Conservation (phyloP, 1,140 invertebrate species). For the Drosophila malerkotliana region DNA sequence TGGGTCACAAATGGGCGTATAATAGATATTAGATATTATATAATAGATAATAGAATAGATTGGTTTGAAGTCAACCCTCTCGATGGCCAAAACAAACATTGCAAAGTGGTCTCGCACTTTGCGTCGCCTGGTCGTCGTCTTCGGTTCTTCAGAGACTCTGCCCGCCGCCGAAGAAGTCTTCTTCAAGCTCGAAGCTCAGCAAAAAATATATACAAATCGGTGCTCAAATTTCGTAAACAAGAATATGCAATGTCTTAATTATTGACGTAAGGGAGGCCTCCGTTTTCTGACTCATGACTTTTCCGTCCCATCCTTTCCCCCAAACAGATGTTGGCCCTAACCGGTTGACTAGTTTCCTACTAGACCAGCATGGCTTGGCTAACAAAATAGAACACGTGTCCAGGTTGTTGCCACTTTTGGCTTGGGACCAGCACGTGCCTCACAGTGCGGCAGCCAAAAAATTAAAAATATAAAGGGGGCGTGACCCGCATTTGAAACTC, state of each 20-base stretch:
- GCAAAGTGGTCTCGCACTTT: conserved; percentile 19
- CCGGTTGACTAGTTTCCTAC: conserved; percentile 29
- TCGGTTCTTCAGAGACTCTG: conserved; percentile 1
- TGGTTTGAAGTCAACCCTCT: conserved; percentile 20
- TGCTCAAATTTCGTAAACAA: conserved; percentile 74
- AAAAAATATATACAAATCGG: conserved; percentile 56
- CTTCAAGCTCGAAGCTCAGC: conserved; percentile 45
- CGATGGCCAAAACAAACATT: conserved; percentile 25
- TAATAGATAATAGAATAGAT: too few species aligned
- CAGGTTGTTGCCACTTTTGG: conserved; percentile 27
- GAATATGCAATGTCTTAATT: conserved; percentile 69
- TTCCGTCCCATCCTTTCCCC: conserved; percentile 13
- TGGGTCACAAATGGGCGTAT: not conserved
- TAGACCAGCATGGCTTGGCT: conserved; percentile 25
- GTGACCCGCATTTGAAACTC: conserved; percentile 64
- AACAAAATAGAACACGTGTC: conserved; percentile 53
- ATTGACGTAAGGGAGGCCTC: conserved; percentile 50
- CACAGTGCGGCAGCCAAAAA: conserved; percentile 30
- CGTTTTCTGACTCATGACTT: conserved; percentile 45
- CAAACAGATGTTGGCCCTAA: conserved; percentile 21
- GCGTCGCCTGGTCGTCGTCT: not conserved
- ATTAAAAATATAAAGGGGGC: conserved; percentile 44
- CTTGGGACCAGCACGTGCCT: conserved; percentile 56
- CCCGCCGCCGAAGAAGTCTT: conserved; percentile 17
- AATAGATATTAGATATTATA: too few species aligned